Percentiles rank a stretch among this genome's conserved stretches.
Conservation (phyloP, 2,888 invertebrate species). For the Ennomos erosarius region DNA sequence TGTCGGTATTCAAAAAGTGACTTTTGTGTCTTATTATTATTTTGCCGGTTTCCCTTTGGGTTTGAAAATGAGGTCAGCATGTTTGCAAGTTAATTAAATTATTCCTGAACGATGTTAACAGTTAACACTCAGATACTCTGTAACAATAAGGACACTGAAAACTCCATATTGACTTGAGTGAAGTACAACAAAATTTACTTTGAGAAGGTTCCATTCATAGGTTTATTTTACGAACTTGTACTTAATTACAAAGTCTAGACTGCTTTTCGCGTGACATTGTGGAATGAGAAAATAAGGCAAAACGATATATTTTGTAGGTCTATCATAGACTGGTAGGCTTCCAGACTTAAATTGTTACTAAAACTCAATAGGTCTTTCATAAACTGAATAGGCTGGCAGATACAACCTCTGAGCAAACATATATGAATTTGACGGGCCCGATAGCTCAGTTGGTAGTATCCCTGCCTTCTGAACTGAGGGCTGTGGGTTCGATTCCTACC, state of each 20-base stretch:
- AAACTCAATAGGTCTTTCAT: conserved; percentile 1
- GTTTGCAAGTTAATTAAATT: conserved; percentile 4
- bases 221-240: conserved; percentile 22
- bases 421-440: no score
- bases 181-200: not conserved
- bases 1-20: no score
- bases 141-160: conserved; percentile 1
- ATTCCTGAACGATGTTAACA: not conserved
- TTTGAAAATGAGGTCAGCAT: conserved; percentile 14
- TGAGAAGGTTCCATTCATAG: conserved; percentile 5
- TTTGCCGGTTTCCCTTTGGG: conserved; percentile 1
- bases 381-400: not conserved
- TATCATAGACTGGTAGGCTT: conserved; percentile 20
- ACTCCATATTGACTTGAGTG: no score
- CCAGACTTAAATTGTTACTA: conserved; percentile 15
- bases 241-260: conserved; percentile 39
- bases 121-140: not conserved
- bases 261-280: conserved; percentile 35
- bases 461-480: no score
- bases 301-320: conserved; percentile 12
- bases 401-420: no score
- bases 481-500: no score
- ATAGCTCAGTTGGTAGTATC: no score
- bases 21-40: no score
- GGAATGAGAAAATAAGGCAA: conserved; percentile 27